phyloP scores from a whole-genome alignment of 2,888 invertebrate species.

The Timema podura region DNA sequence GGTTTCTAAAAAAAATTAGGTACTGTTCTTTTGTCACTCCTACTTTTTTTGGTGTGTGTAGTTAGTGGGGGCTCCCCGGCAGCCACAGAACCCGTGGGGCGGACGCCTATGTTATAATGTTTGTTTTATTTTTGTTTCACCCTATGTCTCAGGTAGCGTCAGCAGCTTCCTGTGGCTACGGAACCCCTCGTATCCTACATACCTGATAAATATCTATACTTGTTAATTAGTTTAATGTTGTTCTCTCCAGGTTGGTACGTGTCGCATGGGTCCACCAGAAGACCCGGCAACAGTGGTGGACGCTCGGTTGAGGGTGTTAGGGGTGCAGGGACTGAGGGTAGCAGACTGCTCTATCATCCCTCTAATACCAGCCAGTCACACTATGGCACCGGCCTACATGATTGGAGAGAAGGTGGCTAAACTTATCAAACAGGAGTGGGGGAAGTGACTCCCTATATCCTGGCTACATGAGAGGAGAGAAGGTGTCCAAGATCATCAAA shows the following conservation, averaged over 20 bases:
- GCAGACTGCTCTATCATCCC: conserved; percentile 55
- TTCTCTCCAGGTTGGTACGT: conserved; percentile 33
- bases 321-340: conserved; percentile 47
- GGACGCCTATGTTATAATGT: no score
- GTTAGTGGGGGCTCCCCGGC: no score
- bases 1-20: no score
- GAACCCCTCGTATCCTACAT: no score
- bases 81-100: no score
- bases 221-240: no score
- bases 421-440: conserved; percentile 39
- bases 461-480: conserved; percentile 54
- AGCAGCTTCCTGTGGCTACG: no score
- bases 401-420: conserved; percentile 55
- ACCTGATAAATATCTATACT: no score
- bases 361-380: conserved; percentile 52
- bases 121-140: no score
- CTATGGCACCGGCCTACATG: conserved; percentile 54
- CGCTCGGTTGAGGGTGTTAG: conserved; percentile 45
- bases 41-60: no score
- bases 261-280: conserved; percentile 39
- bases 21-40: no score
- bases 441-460: conserved; percentile 52
- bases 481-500: conserved; percentile 50
- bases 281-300: conserved; percentile 37
- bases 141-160: no score